Evolutionary conservation across 2,888 invertebrate species (phyloP), one percentile per base, ranked within the genome.

Genomic region (Slavum lentiscoides): DNA sequence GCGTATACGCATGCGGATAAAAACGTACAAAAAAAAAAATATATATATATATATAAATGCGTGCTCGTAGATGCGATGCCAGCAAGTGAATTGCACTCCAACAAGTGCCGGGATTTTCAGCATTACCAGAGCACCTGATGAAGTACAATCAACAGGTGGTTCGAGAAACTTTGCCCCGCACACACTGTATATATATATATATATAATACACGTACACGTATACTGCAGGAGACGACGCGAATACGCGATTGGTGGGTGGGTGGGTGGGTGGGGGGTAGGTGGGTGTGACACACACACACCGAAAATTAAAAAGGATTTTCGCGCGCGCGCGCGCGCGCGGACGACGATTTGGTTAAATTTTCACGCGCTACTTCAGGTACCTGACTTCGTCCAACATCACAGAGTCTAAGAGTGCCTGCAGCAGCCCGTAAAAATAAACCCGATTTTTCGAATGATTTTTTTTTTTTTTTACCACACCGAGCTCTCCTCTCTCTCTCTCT

Each of bases 341-440:
- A 8, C 62, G 30, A 59, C 66, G 76, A 75, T 67, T 21, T 49
- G 69, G 82, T 76, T 66, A 59, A 8, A 39, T 73, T 76, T 84
- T 83, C 95, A 95, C 95, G 95, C 95, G 95, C 95, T 96, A 96
- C 95, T 95, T 95, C 95, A 94, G 95, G 95, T 96, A 96, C 95
- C 95, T 96, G 95, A 95, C 95, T 95, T 72, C 80, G 55, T 80
- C 30, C 62, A 80, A 80, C 53, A 80, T 70, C 13, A 58, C 58
- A 64, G 80, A 80, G 80, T 80, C 80, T 72, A 80, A 70, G 55
- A 80, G 72, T 72, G 70, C 80, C 80, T 80, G 80, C 64, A 80
- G 80, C 64, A 80, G 80, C 80, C 80, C 80, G 80, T 39, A 58
- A 80, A 80, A 80, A 68, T 37, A 23, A 75, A 72, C 80, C 30